These are phyloP conservation scores for Sminthurinus signatus DNA, from an alignment of 1,140 invertebrate genomes.

Conservation along the genomic window DNA sequence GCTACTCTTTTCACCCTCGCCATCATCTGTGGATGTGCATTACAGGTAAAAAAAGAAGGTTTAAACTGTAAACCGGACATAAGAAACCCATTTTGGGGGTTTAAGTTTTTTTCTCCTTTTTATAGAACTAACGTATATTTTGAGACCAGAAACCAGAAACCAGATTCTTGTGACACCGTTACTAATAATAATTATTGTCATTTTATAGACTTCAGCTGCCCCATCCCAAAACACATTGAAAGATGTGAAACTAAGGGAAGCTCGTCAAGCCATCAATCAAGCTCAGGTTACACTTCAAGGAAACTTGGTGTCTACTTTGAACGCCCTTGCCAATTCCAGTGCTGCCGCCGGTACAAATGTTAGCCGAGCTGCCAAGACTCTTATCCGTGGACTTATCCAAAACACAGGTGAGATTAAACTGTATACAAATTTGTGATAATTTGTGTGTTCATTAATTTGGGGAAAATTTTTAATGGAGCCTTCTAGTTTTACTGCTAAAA, in stretches of 20 bases:
- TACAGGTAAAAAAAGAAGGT: slow-evolving; percentile 19
- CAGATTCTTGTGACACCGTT: neutral
- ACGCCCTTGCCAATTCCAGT: slow-evolving; percentile 29
- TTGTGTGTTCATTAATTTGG: no score
- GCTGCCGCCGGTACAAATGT: slow-evolving; percentile 36
- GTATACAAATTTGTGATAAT: no score
- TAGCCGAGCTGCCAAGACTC: slow-evolving; percentile 24
- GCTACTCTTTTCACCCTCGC: slow-evolving; percentile 23
- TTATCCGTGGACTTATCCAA: no score
- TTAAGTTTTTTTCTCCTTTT: neutral
- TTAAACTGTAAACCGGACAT: no score
- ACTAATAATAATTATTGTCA: neutral
- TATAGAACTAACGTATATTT: neutral
- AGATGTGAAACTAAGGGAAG: slow-evolving; percentile 32
- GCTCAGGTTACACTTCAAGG: slow-evolving; percentile 21
- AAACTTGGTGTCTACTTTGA: slow-evolving; percentile 36
- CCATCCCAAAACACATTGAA: neutral
- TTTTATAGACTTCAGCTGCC: neutral
- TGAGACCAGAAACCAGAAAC: neutral
- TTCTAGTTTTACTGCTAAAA: no score
- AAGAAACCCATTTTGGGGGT: neutral
- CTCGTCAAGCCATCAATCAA: slow-evolving; percentile 33
- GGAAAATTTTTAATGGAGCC: no score
- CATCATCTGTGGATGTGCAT: slow-evolving; percentile 26
- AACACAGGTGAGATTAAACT: no score